A percentile compares a stretch with the other conserved stretches of the same genome.
phyloP scores from a whole-genome alignment of 1,140 invertebrate species.

The Orchestia grillus region DNA sequence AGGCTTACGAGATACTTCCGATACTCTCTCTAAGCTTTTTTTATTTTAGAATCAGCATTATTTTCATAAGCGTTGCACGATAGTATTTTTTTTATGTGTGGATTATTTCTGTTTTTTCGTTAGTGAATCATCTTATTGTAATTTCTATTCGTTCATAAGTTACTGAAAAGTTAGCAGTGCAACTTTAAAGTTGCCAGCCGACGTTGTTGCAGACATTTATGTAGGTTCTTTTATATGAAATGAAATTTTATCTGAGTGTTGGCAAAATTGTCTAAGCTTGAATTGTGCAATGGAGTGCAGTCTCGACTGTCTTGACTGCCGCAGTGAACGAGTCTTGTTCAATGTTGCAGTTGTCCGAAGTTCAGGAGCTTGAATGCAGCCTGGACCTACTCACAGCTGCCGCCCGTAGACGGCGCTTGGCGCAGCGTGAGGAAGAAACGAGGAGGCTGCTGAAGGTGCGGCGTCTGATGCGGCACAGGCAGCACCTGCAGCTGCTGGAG shows the following conservation, averaged over 20 bases:
- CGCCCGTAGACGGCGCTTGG: background rate
- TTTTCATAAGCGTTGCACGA: background rate
- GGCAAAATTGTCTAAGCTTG: background rate
- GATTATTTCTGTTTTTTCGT: background rate
- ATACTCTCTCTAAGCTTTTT: background rate
- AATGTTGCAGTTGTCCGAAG: background rate
- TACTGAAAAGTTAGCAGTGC: background rate
- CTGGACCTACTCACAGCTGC: background rate
- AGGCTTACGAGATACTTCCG: too few species aligned
- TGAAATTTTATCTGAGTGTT: background rate
- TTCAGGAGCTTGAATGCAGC: conserved; percentile 22
- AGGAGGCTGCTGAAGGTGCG: background rate
- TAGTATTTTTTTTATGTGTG: background rate
- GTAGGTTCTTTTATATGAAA: background rate
- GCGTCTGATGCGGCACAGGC: conserved; percentile 1
- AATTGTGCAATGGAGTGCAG: background rate
- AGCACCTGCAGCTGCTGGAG: background rate
- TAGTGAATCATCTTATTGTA: background rate
- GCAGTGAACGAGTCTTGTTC: background rate
- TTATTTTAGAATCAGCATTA: background rate
- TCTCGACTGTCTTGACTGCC: background rate
- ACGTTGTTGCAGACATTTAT: background rate
- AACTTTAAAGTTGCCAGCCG: too few species aligned
- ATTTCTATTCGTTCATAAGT: background rate
- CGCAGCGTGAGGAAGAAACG: background rate